Percentiles rank a stretch among this genome's conserved stretches.
Evolutionary conservation across 2,888 invertebrate genomes (phyloP).

Genomic region (Amblyjoppa proteus): DNA sequence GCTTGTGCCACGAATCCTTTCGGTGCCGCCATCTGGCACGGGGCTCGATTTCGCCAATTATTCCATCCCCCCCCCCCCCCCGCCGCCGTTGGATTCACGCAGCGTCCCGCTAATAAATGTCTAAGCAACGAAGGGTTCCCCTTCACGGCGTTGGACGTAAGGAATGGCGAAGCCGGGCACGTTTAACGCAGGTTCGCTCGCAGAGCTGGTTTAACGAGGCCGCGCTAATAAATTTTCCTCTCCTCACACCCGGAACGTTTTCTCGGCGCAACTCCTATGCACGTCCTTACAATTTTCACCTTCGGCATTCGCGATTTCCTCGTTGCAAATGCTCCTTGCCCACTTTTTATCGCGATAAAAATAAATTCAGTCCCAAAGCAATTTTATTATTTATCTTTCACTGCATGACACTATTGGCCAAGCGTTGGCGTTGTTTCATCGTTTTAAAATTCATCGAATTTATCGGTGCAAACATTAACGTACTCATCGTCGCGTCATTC

Average conservation of each 20-base stretch:
- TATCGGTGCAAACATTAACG: background rate
- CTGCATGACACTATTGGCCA: background rate
- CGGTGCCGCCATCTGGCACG: conserved; percentile 65
- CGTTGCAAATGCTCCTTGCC: background rate
- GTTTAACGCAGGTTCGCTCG: background rate
- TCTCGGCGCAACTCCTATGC: background rate
- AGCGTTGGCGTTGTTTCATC: background rate
- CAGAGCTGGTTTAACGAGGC: conserved; percentile 2
- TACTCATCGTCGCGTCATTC: background rate
- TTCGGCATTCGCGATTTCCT: background rate
- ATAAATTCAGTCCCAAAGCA: background rate
- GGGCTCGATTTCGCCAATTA: conserved; percentile 27
- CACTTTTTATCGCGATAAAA: background rate
- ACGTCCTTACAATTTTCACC: background rate
- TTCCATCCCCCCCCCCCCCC: background rate
- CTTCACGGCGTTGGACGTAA: background rate
- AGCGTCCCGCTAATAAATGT: background rate
- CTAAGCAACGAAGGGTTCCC: background rate
- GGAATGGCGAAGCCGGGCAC: background rate
- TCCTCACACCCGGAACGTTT: background rate
- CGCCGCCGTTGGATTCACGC: background rate
- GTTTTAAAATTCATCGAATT: conserved; percentile 56
- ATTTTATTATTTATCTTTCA: background rate
- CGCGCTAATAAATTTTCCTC: conserved; percentile 4
- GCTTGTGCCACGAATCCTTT: conserved; percentile 46